A percentile compares a stretch with the other conserved stretches of the same genome.
These are phyloP conservation scores for Dilophus febrilis DNA, from an alignment of 2,888 invertebrate genomes.

Conservation along the genomic window DNA sequence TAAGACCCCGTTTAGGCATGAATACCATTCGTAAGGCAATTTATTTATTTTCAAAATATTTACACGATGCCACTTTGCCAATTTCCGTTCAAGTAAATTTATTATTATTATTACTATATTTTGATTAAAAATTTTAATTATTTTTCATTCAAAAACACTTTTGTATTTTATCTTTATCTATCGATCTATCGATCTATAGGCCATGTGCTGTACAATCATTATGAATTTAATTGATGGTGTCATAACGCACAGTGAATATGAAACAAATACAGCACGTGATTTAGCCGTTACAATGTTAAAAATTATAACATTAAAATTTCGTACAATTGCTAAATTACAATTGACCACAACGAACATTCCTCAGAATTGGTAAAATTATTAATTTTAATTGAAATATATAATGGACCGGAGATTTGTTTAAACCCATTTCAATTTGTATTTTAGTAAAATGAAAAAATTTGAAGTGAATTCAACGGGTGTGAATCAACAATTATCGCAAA, in stretches of 20 bases:
- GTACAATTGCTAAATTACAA: conserved; percentile 86
- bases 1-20: conserved; percentile 67
- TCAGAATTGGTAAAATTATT: no score
- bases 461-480: no score
- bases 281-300: conserved; percentile 83
- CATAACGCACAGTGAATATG: conserved; percentile 59
- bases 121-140: no score
- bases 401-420: no score
- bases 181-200: conserved; percentile 38
- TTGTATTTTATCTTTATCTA: no score
- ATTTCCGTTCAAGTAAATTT: conserved; percentile 37
- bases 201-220: conserved; percentile 92
- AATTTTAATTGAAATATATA: no score
- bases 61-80: conserved; percentile 89
- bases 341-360: no score
- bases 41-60: conserved; percentile 87
- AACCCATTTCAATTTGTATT: no score
- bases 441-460: no score
- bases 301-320: conserved; percentile 90
- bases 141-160: not conserved
- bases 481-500: no score
- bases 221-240: conserved; percentile 93
- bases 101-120: not conserved
- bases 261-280: conserved; percentile 32
- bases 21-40: conserved; percentile 76